Evolutionary conservation across 1,140 invertebrate genomes (phyloP), one percentile per base, ranked within the genome.

Genomic region (Melipona quadrifasciata): DNA sequence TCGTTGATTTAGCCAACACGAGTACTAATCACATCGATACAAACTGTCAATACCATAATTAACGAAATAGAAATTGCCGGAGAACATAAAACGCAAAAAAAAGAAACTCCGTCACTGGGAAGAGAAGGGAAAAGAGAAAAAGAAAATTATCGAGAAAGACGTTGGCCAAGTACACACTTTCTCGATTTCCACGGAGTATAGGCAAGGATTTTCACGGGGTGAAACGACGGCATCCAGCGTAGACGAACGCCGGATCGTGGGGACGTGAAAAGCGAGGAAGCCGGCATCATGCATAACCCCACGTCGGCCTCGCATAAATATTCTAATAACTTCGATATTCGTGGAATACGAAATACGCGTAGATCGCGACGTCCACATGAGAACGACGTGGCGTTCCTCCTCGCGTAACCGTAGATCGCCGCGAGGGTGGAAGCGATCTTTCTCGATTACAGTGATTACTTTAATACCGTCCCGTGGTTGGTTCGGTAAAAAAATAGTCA

Each of bases 291-390:
- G 75, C 87, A 85, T 86, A 82, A 87, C 88, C 87, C 79, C 78
- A 64, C 80, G 82, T 65, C 68, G 57, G 65, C 65, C 85, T 75
- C 76, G 70, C 86, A 92, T 93, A 91, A 93, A 93, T 92, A 93
- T 92, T 93, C 90, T 90, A 91, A 92, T 87, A 87, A 92, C 86
- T 91, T 91, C 84, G 86, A 31, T 31, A 31, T 31, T 80, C 81
- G 77, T 81, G 75, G 85, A 91, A 90, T 91, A 91, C 55, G 86
- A 85, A 88, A 89, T 89, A 86, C 65, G 67, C 51, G 57, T 67
- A 70, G 53, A 87, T 27, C 77, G 64, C 27, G 24, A 64, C 74
- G 34, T 75, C 57, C 51, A 53, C 57, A 68, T 67, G 31, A 64
- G 70, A 68, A 79, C 73, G 71, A 34, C 31, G 57, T 17, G 27